Evolutionary conservation across 2,113 vertebrate genomes (phyloP).

Genomic region (Gadus chalcogrammus): DNA sequence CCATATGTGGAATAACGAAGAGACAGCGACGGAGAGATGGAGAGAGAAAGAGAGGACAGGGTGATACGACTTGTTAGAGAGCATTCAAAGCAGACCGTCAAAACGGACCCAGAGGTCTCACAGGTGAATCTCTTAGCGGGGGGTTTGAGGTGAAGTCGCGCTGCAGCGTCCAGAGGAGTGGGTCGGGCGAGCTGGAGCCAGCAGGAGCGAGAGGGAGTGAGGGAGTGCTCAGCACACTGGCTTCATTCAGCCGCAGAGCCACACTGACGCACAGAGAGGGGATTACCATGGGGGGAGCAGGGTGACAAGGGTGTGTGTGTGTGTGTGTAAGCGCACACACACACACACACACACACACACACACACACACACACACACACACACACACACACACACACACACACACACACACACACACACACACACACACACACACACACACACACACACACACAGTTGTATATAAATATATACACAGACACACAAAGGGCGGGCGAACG

Average conservation of each 20-base stretch:
- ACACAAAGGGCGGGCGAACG: conserved; percentile 24
- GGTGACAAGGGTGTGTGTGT: conserved; percentile 53
- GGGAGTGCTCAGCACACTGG: conserved; percentile 61
- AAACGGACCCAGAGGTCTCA: too few species aligned
- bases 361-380: conserved; percentile 46
- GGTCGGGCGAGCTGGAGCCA: conserved; percentile 11
- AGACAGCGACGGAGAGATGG: conserved; percentile 1
- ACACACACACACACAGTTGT: conserved; percentile 16
- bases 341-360: conserved; percentile 21
- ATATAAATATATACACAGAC: conserved; percentile 38
- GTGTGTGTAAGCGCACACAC: conserved; percentile 49
- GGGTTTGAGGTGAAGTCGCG: background rate
- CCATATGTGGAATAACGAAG: conserved; percentile 33
- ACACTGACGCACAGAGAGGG: conserved; percentile 69
- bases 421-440: conserved; percentile 36
- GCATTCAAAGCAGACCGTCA: too few species aligned
- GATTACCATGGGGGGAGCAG: conserved; percentile 68
- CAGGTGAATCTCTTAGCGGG: too few species aligned
- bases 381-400: conserved; percentile 13
- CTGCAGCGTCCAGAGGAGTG: conserved; percentile 16
- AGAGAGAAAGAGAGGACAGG: conserved; percentile 2
- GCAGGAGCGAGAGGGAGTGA: conserved; percentile 28
- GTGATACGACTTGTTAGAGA: background rate
- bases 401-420: background rate
- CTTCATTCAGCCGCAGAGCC: conserved; percentile 67